These are phyloP conservation scores for Notodonta dromedarius DNA, from an alignment of 2,888 invertebrate species.

Conservation along the genomic window DNA sequence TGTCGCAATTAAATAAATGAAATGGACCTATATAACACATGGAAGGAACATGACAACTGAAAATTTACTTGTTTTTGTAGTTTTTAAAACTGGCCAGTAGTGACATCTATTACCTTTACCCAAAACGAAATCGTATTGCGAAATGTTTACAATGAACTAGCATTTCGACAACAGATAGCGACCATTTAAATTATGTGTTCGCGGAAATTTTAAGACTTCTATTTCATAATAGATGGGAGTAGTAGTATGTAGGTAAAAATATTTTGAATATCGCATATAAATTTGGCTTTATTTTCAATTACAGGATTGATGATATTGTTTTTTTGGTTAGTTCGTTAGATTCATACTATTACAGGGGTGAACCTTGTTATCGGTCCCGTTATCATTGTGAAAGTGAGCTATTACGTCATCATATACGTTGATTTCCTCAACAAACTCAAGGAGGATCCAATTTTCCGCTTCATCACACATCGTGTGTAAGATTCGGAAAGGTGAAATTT, in stretches of 20 bases:
- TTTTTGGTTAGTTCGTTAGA: neutral
- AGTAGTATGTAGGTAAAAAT: neutral
- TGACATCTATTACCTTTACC: neutral
- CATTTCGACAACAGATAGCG: conserved; percentile 12
- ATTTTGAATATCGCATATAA: neutral
- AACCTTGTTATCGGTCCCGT: no score
- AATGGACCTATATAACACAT: no score
- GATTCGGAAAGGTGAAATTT: neutral
- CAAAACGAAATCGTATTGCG: neutral
- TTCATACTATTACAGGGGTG: no score
- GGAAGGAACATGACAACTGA: no score
- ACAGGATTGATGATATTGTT: neutral
- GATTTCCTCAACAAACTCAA: neutral
- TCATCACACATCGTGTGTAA: neutral
- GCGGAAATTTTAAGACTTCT: neutral
- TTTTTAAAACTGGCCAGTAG: no score
- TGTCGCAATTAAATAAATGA: no score
- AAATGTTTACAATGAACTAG: neutral
- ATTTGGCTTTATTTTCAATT: no score
- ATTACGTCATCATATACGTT: neutral
- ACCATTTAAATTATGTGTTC: neutral
- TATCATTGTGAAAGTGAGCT: no score
- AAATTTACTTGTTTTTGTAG: no score
- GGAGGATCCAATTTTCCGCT: conserved; percentile 3
- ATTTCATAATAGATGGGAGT: conserved; percentile 15